Conservation (phyloP, 2,888 invertebrate genomes). For the Eurytoma californica region DNA sequence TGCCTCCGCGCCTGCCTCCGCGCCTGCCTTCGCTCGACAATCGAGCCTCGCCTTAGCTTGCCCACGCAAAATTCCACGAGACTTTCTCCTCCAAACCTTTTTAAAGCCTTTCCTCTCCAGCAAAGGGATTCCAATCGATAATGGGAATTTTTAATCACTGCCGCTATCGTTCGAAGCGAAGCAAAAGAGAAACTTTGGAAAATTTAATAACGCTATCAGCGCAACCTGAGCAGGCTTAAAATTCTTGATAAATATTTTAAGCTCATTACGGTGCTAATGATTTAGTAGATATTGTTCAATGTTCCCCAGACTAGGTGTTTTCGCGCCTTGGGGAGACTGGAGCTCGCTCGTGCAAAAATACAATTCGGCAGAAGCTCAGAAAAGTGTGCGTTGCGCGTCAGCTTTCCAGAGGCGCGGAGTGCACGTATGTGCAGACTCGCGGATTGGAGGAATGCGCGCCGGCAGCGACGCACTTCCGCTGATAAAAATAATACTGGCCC, state of each 20-base stretch:
- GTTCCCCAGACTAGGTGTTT: no score
- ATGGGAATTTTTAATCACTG: background rate
- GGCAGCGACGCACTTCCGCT: constrained; percentile 74
- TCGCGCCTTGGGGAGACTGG: no score
- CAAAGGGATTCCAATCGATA: background rate
- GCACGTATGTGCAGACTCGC: constrained; percentile 62
- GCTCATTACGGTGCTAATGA: no score
- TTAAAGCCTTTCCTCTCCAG: background rate
- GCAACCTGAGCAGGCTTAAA: no score
- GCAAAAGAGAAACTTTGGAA: background rate
- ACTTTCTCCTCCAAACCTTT: constrained; percentile 55
- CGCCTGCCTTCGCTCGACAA: constrained; percentile 18
- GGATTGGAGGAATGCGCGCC: constrained; percentile 69
- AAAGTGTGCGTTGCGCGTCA: constrained; percentile 43
- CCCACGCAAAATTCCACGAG: constrained; percentile 53
- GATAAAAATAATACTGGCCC: constrained; percentile 71
- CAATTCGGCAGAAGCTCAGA: constrained; percentile 44
- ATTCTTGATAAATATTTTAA: no score
- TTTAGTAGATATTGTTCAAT: no score
- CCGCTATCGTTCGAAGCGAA: no score
- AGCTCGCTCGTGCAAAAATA: constrained; percentile 42
- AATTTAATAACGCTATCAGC: background rate
- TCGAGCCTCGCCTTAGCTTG: constrained; percentile 47
- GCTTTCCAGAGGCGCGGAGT: constrained; percentile 63
- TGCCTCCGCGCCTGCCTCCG: background rate